phyloP scores from a whole-genome alignment of 2,797 vertebrate species.

The Mus spretus region DNA sequence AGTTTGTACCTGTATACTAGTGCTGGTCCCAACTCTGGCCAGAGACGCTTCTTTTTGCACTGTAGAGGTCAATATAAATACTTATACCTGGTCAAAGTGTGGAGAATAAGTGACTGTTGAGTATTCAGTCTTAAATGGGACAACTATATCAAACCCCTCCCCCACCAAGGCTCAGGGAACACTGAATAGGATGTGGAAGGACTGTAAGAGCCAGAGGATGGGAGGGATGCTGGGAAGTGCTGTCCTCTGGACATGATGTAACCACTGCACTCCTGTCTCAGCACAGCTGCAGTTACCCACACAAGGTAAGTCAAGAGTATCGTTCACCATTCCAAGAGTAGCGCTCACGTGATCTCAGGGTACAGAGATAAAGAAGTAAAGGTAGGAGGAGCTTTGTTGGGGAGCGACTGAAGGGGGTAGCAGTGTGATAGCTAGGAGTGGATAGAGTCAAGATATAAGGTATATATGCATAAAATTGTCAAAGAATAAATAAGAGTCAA shows the following conservation, averaged over 20 bases:
- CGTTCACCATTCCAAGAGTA: not conserved
- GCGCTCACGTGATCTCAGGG: not conserved
- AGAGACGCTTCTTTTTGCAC: not conserved
- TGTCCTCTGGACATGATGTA: not conserved
- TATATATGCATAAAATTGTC: not conserved
- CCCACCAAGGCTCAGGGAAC: not conserved
- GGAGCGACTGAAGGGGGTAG: not conserved
- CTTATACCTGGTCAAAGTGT: not conserved
- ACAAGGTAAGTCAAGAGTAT: not conserved
- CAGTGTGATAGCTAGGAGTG: not conserved
- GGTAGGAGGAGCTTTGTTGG: not conserved
- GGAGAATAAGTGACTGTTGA: not conserved
- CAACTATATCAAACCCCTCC: not conserved
- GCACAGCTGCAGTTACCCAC: not conserved
- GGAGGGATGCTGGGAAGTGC: not conserved
- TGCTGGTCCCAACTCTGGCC: not conserved
- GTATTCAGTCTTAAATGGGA: not conserved
- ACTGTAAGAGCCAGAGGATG: not conserved
- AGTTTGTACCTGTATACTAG: not conserved
- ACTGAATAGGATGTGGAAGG: not conserved
- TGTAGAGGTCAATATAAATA: not conserved
- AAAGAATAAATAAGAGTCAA: not conserved
- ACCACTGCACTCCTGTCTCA: not conserved
- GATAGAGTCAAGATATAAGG: not conserved
- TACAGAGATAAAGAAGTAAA: not conserved